Base-by-base conservation (phyloP, 2,797 vertebrate genomes). In the Danio jaintianensis region DNA sequence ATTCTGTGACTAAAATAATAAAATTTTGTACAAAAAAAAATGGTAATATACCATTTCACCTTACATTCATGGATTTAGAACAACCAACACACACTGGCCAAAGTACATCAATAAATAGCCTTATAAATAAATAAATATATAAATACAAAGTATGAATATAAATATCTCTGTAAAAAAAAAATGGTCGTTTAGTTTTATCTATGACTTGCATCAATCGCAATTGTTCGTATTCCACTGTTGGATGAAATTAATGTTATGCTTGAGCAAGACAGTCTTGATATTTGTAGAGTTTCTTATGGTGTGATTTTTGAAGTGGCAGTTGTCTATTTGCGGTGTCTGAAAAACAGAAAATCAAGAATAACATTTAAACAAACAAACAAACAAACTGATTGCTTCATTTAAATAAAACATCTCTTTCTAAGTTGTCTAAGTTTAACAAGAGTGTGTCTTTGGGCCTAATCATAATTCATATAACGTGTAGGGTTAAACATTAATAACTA, bases 91-190 rank as follows among this genome's bases (percentile, higher is more conserved):
- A 0, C 0, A 0, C 4, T 63, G 18, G 0, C 15, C 18, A 69
- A 70, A 70, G 81, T 68, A 75, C 61, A 69, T 55, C 79, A 58
- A 75, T 66, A 75, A 43, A 74, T 45, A 59, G 0, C 5, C 1
- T 1, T 29, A 68, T 20, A 61, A 48, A 58, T 63, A 79, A 75
- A 62, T 69, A 75, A 1, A 8, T 29, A 0, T 5, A 13, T 52
- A 4, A 12, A 29, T 48, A 61, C 15, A 5, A 73, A 55, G 61
- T 47, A 70, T 43, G 6, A 73, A 78, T 80, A 80, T 70, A 52
- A 55, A 43, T 36, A 8, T 38, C 56, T n/a, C n/a, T n/a, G n/a
- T n/a, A n/a, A n/a, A n/a, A n/a, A n/a, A n/a, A n/a, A n/a, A n/a
- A n/a, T n/a, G 18, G 18, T 12, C 5, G 2, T 53, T 66, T 13